Percentiles rank a stretch among this genome's conserved stretches.
phyloP scores from a whole-genome alignment of 2,888 invertebrate genomes.

The Scaptomyza reducta region DNA sequence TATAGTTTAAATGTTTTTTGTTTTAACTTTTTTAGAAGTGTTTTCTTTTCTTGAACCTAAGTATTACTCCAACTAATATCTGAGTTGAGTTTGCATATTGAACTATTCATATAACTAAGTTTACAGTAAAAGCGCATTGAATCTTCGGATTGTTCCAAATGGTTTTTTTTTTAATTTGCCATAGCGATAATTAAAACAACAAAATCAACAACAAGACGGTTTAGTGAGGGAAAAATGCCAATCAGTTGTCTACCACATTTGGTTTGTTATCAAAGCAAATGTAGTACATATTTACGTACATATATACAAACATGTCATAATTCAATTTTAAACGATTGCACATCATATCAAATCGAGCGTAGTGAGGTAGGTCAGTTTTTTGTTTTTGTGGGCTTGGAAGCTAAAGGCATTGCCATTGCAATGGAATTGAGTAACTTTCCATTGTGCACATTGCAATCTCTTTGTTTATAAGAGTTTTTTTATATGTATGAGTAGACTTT shows the following conservation, averaged over 20 bases:
- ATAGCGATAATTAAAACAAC: slow-evolving; percentile 25
- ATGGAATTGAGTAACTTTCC: slow-evolving; percentile 59
- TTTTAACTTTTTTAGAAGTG: not conserved
- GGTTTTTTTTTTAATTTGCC: slow-evolving; percentile 19
- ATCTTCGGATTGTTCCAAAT: slow-evolving; percentile 4
- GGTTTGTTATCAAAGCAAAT: slow-evolving; percentile 13
- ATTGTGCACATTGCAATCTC: slow-evolving; percentile 13
- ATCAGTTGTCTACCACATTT: slow-evolving; percentile 18
- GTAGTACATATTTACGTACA: slow-evolving; percentile 6
- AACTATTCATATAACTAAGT: too few species aligned
- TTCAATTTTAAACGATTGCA: slow-evolving; percentile 12
- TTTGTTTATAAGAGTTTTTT: not conserved
- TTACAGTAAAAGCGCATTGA: slow-evolving; percentile 30
- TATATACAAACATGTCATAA: slow-evolving; percentile 7
- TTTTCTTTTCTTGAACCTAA: not conserved
- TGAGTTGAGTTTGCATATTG: slow-evolving; percentile 16
- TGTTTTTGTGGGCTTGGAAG: slow-evolving; percentile 7
- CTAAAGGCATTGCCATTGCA: slow-evolving; percentile 15
- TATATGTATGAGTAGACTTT: not conserved
- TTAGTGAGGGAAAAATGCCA: slow-evolving; percentile 16
- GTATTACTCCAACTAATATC: not conserved
- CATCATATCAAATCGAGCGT: slow-evolving; percentile 32
- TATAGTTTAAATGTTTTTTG: not conserved
- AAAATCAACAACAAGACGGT: not conserved
- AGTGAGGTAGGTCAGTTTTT: slow-evolving; percentile 62